A percentile compares a stretch with the other conserved stretches of the same genome.
phyloP scores from a whole-genome alignment of 1,140 invertebrate species.

The Tyrophagus putrescentiae region DNA sequence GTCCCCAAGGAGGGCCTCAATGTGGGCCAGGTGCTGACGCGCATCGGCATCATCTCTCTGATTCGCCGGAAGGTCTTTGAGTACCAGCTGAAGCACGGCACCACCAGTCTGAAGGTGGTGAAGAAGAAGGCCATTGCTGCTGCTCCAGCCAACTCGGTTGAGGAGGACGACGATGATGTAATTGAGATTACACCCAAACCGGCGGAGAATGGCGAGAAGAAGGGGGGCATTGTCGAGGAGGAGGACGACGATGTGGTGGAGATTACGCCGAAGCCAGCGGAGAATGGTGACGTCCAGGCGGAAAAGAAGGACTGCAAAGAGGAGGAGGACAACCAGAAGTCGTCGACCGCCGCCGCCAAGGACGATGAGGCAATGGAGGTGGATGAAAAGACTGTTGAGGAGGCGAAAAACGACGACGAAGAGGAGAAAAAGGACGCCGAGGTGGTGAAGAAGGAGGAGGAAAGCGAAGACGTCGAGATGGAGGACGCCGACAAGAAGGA shows the following conservation, averaged over 20 bases:
- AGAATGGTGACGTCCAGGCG: background rate
- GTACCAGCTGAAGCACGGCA: slow-evolving; percentile 13
- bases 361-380: background rate
- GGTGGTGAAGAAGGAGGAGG: background rate
- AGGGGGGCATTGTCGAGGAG: background rate
- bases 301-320: background rate
- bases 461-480: background rate
- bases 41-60: slow-evolving; percentile 18
- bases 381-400: slow-evolving; percentile 1
- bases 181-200: background rate
- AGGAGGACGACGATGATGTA: background rate
- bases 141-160: too few relatives aligned
- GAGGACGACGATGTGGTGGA: background rate
- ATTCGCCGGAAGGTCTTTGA: slow-evolving; percentile 15
- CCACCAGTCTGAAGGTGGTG: background rate
- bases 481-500: background rate
- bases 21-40: slow-evolving; percentile 15
- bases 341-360: background rate
- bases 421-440: background rate
- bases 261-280: background rate
- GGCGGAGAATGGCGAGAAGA: background rate
- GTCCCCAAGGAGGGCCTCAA: slow-evolving; percentile 18
- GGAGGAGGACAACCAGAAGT: background rate
- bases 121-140: background rate
- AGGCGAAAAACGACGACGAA: background rate